phyloP scores from a whole-genome alignment of 1,140 invertebrate species.

The Philotrypesis tridentata region DNA sequence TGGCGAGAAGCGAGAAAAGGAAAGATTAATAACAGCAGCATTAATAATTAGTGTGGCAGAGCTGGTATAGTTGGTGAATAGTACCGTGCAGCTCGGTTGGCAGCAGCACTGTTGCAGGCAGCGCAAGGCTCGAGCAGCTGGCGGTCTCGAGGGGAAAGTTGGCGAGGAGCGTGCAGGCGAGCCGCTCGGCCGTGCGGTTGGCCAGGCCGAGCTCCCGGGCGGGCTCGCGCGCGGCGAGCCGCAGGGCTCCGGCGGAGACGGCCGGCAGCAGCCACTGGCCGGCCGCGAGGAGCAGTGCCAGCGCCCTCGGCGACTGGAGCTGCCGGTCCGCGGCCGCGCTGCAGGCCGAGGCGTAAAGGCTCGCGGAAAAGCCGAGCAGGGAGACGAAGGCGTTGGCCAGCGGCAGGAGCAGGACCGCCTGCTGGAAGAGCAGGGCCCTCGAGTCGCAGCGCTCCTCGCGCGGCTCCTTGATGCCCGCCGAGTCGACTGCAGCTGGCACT shows the following conservation, averaged over 20 bases:
- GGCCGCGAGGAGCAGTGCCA: background rate
- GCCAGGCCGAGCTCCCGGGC: too few species aligned
- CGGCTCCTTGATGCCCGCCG: background rate
- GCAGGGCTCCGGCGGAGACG: background rate
- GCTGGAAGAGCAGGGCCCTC: background rate
- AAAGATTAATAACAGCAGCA: too few species aligned
- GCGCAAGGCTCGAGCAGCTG: too few species aligned
- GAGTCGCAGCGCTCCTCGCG: background rate
- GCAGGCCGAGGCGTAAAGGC: background rate
- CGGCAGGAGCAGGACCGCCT: background rate
- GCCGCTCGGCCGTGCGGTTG: background rate
- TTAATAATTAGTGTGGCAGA: too few species aligned
- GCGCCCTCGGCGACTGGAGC: too few species aligned
- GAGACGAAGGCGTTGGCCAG: background rate
- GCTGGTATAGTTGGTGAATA: too few species aligned
- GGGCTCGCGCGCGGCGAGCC: background rate
- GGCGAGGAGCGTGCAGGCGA: background rate
- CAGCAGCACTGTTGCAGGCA: too few species aligned
- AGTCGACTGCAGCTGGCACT: too few species aligned
- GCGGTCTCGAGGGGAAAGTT: constrained; percentile 10
- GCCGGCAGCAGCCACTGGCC: constrained; percentile 2
- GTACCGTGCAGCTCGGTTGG: too few species aligned
- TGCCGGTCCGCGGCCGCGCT: too few species aligned
- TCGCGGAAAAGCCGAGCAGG: background rate
- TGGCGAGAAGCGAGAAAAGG: background rate